Conservation (phyloP, 2,888 invertebrate species). For the Agelastica alni region DNA sequence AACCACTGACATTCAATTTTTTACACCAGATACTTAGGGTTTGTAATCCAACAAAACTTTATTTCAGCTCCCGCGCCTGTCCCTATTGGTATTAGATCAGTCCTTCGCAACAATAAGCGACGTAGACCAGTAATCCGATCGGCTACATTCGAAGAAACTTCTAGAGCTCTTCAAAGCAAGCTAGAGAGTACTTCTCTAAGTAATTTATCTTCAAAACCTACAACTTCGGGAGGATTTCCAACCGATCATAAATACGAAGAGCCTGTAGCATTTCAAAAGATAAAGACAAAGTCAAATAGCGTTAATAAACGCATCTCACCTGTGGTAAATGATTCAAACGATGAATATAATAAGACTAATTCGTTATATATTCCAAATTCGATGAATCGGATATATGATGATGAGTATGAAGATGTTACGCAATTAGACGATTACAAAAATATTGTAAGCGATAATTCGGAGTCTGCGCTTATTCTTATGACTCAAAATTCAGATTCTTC, state of each 20-base stretch:
- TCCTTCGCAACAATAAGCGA: not conserved
- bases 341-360: not conserved
- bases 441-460: not conserved
- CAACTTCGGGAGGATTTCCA: not conserved
- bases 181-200: not conserved
- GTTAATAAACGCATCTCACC: not conserved
- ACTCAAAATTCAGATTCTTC: not conserved
- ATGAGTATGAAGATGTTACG: slow-evolving; percentile 1
- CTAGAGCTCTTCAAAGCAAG: not conserved
- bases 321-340: not conserved
- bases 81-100: not conserved
- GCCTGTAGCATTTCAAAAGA: not conserved
- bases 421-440: not conserved
- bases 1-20: no score
- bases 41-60: no score
- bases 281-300: not conserved
- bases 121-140: not conserved
- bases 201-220: not conserved
- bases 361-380: not conserved
- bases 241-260: not conserved
- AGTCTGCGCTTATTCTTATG: not conserved
- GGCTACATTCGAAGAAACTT: not conserved
- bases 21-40: no score
- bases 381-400: not conserved
- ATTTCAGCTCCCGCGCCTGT: slow-evolving; percentile 5